Evolutionary conservation across 35 echinoderm and acorn worm species (phyloP), one percentile per base, ranked within the genome.

Genomic region (Apostichopus californicus): DNA sequence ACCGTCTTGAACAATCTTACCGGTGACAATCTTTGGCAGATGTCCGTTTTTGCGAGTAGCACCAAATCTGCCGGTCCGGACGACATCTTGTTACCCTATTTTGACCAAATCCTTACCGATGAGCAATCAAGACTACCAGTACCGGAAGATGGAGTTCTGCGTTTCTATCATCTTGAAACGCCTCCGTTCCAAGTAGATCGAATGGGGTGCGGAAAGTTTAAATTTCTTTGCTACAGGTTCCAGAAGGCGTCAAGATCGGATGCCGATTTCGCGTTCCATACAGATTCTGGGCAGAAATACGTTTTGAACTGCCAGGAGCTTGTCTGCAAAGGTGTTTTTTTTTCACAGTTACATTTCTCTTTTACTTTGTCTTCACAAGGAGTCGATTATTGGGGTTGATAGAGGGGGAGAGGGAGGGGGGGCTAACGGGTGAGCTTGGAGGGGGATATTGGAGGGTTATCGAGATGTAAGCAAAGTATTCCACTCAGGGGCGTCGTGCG

Each of bases 201-300:
- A 5, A 86, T 98, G 54, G 96, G 96, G 34, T 98, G 96, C 70
- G 77, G 84, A 26, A 94, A 95, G 7, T 95, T 92, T 58, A 86
- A 81, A 18, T 94, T 94, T 61, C 70, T 98, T 13, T 98, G 96
- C 90, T 78, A 94, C 23, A 93, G 94, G 68, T 97, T 97, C 77
- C 87, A 88, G 14, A 94, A 94, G 72, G 95, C 93, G 8, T 54
- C 61, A n/a, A 17, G 79, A 55, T 83, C 95, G 21, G 65, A 91
- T 11, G 90, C 93, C 14, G 26, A 93, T 68, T 97, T 78, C 73
- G 52, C 86, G 0, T 89, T 89, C 86, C 86, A 89, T 55, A 14
- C 20, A 53, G 86, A 72, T 0, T 28, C 22, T 21, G 86, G 86
- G 17, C 1, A 72, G 10, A 71, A 89, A 53, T 89, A 46, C 13